Conservation (phyloP, 2,888 invertebrate species). For the Cenopis cana region DNA sequence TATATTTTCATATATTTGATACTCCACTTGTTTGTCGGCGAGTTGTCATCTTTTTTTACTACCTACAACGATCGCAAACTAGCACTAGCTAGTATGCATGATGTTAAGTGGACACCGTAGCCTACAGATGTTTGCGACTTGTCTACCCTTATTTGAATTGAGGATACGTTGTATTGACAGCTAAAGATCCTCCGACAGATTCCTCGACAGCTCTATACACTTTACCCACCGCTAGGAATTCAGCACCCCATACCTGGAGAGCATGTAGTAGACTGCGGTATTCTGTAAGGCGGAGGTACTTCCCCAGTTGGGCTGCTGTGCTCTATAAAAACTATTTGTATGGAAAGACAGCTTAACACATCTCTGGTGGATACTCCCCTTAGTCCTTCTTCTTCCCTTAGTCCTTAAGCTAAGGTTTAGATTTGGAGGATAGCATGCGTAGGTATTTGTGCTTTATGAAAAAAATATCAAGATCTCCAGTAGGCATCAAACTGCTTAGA, state of each 20-base stretch:
- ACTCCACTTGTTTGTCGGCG: no score
- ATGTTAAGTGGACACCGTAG: background rate
- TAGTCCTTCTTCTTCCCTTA: no score
- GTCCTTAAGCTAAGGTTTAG: conserved; percentile 16
- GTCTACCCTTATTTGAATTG: background rate
- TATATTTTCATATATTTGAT: no score
- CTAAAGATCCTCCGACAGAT: no score
- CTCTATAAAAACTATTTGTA: background rate
- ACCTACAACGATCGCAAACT: background rate
- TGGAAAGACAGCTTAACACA: no score
- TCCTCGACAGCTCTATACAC: background rate
- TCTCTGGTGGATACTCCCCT: no score
- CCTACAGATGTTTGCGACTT: background rate
- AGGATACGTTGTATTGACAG: background rate
- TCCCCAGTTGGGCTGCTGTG: background rate
- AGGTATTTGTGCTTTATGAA: conserved; percentile 6
- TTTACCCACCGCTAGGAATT: background rate
- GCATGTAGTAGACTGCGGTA: background rate
- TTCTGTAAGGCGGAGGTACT: background rate
- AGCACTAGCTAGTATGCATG: background rate
- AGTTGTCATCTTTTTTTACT: background rate
- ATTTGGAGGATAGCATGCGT: conserved; percentile 11
- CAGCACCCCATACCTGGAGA: background rate
- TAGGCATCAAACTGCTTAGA: background rate
- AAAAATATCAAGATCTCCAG: background rate